These are phyloP conservation scores for Crotalus adamanteus DNA, from an alignment of 2,797 vertebrate species.

Conservation along the genomic window DNA sequence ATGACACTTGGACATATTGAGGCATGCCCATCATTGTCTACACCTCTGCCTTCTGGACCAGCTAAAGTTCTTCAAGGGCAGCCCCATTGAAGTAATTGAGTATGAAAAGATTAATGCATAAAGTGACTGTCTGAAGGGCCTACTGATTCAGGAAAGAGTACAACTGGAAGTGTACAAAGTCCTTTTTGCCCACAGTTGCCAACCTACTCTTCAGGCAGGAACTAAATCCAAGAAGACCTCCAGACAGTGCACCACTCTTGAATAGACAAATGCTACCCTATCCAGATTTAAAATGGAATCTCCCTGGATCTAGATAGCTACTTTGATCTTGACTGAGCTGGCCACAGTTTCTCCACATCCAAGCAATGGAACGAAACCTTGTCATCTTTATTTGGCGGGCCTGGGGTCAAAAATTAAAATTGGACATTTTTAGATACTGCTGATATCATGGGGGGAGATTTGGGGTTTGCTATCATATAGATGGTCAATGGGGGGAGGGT, in stretches of 20 bases:
- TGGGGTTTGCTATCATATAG: not conserved
- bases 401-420: not conserved
- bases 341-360: not conserved
- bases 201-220: not conserved
- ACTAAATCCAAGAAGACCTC: not conserved
- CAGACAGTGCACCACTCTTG: not conserved
- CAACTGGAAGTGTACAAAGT: not conserved
- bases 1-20: not conserved
- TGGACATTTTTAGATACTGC: not conserved
- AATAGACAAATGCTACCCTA: not conserved
- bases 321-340: not conserved
- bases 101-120: not conserved
- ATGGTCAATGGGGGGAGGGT: not conserved
- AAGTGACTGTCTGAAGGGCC: not conserved
- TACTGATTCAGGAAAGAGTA: not conserved
- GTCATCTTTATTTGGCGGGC: not conserved
- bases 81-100: not conserved
- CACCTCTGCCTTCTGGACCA: not conserved
- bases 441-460: too few species aligned
- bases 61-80: not conserved
- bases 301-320: not conserved
- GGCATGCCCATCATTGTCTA: not conserved
- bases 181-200: not conserved
- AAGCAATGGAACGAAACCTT: not conserved
- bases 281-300: not conserved